Percentiles rank a stretch among this genome's conserved stretches.
phyloP scores from a whole-genome alignment of 2,888 invertebrate species.

The Onchidella celtica region DNA sequence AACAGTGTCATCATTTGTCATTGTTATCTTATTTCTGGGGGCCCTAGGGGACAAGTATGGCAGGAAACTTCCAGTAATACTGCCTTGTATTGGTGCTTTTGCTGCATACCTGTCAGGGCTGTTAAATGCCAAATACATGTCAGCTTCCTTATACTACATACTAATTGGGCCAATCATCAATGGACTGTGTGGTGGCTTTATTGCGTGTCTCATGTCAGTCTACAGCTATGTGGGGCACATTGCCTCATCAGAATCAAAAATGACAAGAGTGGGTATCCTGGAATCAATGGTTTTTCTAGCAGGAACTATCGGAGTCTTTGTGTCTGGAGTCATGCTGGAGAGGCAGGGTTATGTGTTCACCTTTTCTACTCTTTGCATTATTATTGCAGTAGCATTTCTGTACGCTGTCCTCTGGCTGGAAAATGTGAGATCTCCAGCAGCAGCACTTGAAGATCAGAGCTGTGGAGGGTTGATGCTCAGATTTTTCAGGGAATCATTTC shows the following conservation, averaged over 20 bases:
- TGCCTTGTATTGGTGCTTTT: slow-evolving; percentile 79
- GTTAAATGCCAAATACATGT: slow-evolving; percentile 71
- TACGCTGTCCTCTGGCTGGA: slow-evolving; percentile 75
- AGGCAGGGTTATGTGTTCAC: slow-evolving; percentile 77
- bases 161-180: slow-evolving; percentile 78
- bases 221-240: slow-evolving; percentile 92
- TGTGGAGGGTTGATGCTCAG: slow-evolving; percentile 39
- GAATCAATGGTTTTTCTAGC: slow-evolving; percentile 91
- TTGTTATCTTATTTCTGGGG: slow-evolving; percentile 75
- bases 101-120: slow-evolving; percentile 65
- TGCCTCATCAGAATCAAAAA: slow-evolving; percentile 86
- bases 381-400: slow-evolving; percentile 75
- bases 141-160: slow-evolving; percentile 66
- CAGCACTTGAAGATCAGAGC: neutral
- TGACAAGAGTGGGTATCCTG: slow-evolving; percentile 89
- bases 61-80: slow-evolving; percentile 80
- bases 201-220: slow-evolving; percentile 79
- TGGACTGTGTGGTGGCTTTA: slow-evolving; percentile 80
- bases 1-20: slow-evolving; percentile 75
- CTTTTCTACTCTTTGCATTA: slow-evolving; percentile 75
- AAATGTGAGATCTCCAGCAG: slow-evolving; percentile 57
- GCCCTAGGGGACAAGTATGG: slow-evolving; percentile 80
- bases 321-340: slow-evolving; percentile 88
- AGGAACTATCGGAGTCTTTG: slow-evolving; percentile 90
- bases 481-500: slow-evolving; percentile 45